Evolutionary conservation across 1,140 invertebrate species (phyloP).

Genomic region (Lordiphosa collinella): DNA sequence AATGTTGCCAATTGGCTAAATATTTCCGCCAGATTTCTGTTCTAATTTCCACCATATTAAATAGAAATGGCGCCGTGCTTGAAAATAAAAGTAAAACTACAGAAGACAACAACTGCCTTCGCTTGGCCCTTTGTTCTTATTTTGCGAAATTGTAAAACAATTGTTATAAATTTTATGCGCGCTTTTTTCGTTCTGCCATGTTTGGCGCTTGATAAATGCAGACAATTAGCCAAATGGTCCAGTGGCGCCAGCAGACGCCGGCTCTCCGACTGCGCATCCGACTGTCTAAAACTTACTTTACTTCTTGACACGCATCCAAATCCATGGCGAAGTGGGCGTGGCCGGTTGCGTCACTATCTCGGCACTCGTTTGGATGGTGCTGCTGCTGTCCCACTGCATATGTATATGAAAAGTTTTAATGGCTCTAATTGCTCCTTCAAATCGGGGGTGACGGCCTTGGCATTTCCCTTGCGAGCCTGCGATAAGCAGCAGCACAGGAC

Average conservation of each 20-base stretch:
- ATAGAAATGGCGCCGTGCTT: conserved; percentile 47
- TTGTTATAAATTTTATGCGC: conserved; percentile 69
- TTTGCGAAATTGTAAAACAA: conserved; percentile 64
- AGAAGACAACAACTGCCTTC: conserved; percentile 27
- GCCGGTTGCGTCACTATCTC: background rate
- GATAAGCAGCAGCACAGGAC: conserved; percentile 1
- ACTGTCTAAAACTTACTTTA: conserved; percentile 23
- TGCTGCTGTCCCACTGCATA: background rate
- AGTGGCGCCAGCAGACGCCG: conserved; percentile 57
- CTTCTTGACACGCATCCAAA: conserved; percentile 41
- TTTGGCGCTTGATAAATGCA: conserved; percentile 68
- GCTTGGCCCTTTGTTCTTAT: conserved; percentile 6
- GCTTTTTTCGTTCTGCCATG: conserved; percentile 32
- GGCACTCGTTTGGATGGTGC: too few species aligned
- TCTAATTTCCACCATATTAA: conserved; percentile 48
- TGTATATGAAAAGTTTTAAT: conserved; percentile 1
- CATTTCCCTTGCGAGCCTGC: background rate
- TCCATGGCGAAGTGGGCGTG: conserved; percentile 6
- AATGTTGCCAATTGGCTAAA: conserved; percentile 68
- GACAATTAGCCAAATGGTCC: conserved; percentile 73
- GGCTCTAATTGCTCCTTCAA: conserved; percentile 1
- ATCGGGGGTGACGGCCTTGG: background rate
- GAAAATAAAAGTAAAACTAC: conserved; percentile 49
- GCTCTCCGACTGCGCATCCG: conserved; percentile 8
- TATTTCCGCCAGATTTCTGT: conserved; percentile 53